phyloP scores from a whole-genome alignment of 2,113 vertebrate genomes.

The Lamprologus sp. region DNA sequence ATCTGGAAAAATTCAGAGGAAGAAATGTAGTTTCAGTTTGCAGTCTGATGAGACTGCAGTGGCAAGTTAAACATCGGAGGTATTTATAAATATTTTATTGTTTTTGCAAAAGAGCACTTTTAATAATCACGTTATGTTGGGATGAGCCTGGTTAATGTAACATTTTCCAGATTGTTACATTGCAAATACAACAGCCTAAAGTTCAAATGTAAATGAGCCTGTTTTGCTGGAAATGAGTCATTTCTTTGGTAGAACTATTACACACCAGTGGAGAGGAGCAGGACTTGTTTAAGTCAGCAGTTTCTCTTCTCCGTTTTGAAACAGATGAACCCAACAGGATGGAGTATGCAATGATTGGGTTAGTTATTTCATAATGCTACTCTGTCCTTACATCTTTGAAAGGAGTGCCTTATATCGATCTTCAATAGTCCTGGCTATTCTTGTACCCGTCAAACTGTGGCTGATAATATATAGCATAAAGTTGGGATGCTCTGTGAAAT shows the following conservation, averaged over 20 bases:
- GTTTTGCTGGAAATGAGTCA: neutral
- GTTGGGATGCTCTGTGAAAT: neutral
- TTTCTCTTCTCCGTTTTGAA: slow-evolving; percentile 3
- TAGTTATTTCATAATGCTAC: neutral
- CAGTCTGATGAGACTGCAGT: neutral
- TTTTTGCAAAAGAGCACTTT: neutral
- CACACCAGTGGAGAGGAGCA: neutral
- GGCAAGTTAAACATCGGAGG: accelerated
- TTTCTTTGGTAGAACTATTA: neutral
- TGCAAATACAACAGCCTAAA: neutral
- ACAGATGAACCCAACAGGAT: neutral
- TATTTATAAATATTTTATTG: neutral
- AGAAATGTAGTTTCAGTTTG: neutral
- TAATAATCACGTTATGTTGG: neutral
- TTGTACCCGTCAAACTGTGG: neutral
- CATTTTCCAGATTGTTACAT: accelerated
- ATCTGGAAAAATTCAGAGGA: neutral
- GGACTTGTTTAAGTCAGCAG: neutral
- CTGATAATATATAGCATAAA: neutral
- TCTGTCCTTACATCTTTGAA: neutral
- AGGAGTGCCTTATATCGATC: neutral
- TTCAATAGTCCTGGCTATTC: too few relatives aligned
- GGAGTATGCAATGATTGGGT: neutral
- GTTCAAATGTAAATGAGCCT: neutral
- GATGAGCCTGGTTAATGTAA: neutral